phyloP scores from a whole-genome alignment of 2,888 invertebrate species.

The Drosophila putrida region DNA sequence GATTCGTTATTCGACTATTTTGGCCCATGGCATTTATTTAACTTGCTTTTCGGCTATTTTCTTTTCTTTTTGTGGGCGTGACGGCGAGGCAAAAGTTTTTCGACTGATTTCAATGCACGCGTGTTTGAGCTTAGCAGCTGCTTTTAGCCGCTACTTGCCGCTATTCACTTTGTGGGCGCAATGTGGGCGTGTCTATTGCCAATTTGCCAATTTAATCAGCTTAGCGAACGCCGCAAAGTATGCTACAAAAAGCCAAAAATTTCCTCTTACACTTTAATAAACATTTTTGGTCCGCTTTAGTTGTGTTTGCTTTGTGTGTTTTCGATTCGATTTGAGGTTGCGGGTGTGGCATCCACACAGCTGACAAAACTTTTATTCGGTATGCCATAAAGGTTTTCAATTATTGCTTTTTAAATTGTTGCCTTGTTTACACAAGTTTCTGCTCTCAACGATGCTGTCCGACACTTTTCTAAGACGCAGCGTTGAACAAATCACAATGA shows the following conservation, averaged over 20 bases:
- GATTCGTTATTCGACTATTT: slow-evolving; percentile 45
- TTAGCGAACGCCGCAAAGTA: slow-evolving; percentile 48
- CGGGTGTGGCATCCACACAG: slow-evolving; percentile 53
- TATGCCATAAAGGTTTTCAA: slow-evolving; percentile 71
- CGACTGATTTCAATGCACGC: slow-evolving; percentile 58
- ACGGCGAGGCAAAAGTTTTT: slow-evolving; percentile 50
- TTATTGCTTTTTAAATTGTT: slow-evolving; percentile 72
- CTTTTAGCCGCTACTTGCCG: slow-evolving; percentile 21
- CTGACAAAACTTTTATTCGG: slow-evolving; percentile 62
- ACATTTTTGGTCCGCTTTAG: slow-evolving; percentile 33
- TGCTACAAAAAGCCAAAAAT: slow-evolving; percentile 24
- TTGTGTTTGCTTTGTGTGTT: slow-evolving; percentile 9
- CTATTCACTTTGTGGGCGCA: slow-evolving; percentile 26
- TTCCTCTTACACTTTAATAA: slow-evolving; percentile 54
- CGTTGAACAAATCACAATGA: slow-evolving; percentile 15
- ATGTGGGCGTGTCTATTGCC: slow-evolving; percentile 54
- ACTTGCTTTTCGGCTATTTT: slow-evolving; percentile 13
- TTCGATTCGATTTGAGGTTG: neutral
- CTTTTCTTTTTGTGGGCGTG: slow-evolving; percentile 50
- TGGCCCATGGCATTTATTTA: slow-evolving; percentile 48
- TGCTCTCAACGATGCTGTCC: slow-evolving; percentile 41
- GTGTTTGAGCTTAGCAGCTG: slow-evolving; percentile 64
- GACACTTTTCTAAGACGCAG: slow-evolving; percentile 42
- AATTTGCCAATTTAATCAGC: slow-evolving; percentile 72
- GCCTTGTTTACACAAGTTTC: slow-evolving; percentile 67